These are phyloP conservation scores for Hyaena hyaena DNA, from an alignment of 2,113 vertebrate species.

Conservation along the genomic window DNA sequence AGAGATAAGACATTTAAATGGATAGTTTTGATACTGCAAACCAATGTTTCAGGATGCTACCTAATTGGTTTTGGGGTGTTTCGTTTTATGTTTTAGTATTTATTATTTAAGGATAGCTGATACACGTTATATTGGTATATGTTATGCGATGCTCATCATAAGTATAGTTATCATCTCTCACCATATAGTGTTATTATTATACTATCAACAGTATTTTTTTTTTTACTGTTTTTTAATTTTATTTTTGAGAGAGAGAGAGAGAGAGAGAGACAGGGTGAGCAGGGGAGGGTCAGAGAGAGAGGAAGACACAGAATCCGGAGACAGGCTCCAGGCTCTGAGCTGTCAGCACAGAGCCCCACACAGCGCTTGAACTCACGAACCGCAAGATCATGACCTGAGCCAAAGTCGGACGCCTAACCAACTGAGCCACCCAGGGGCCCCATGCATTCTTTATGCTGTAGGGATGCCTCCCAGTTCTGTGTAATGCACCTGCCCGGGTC, in stretches of 20 bases:
- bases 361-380: too few relatives aligned
- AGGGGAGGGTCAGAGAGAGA: too few relatives aligned
- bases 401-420: too few relatives aligned
- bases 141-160: background rate
- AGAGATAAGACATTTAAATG: background rate
- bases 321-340: too few relatives aligned
- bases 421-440: too few relatives aligned
- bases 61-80: background rate
- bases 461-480: background rate
- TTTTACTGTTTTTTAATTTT: too few relatives aligned
- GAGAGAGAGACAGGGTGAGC: too few relatives aligned
- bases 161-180: background rate
- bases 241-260: too few relatives aligned
- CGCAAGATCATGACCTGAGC: too few relatives aligned
- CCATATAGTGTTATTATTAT: background rate
- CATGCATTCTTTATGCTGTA: background rate
- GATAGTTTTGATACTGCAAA: background rate
- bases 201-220: background rate
- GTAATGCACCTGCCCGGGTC: background rate
- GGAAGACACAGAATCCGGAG: too few relatives aligned
- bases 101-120: background rate
- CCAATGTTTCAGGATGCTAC: background rate
- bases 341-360: too few relatives aligned
- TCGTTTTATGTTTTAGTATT: background rate
- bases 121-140: background rate